Evolutionary conservation across 2,113 vertebrate genomes (phyloP), one percentile per base, ranked within the genome.

Genomic region (Cyanistes caeruleus): DNA sequence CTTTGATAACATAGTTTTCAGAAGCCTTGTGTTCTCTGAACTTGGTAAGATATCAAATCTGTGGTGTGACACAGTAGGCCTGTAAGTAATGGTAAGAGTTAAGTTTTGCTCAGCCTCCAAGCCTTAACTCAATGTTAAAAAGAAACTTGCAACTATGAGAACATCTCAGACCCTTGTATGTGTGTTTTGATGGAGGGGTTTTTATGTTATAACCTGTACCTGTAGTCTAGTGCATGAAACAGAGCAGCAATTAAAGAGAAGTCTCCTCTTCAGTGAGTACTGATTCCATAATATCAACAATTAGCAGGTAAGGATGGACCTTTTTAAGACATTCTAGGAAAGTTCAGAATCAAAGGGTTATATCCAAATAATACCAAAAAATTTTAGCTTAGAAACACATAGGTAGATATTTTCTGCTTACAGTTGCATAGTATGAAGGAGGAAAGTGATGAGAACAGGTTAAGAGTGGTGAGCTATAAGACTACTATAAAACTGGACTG

Each of bases 211-310:
- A 63, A 59, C 39, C 14, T 87, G 12, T 73, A 24, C 16, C 22
- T 41, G 0, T 49, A 58, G 52, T 37, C 48, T n/a, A 41, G 13
- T 46, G n/a, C 0, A 0, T 84, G 41, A 75, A 86, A 75, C 3
- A 37, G 9, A 85, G 46, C 35, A 59, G 43, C 52, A 89, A 7
- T 65, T 83, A 39, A 48, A 74, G 48, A 33, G 41, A 86, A 70
- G 7, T 39, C 24, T n/a, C 13, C 7, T 33, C 15, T 84, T 49
- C 78, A 69, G 60, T 58, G 43, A 51, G 25, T 69, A 49, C 17
- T 48, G 41, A 62, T 68, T 86, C 58, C 44, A 49, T 35, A 68
- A 56, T 20, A 31, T 56, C 27, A 76, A 3, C 23, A 21, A 23
- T 17, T 60, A 25, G 10, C 3, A 13, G 13, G 12, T 65, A 28